Percentiles rank a stretch among this genome's conserved stretches.
Conservation (phyloP, 2,888 invertebrate genomes). For the Belgica antarctica region DNA sequence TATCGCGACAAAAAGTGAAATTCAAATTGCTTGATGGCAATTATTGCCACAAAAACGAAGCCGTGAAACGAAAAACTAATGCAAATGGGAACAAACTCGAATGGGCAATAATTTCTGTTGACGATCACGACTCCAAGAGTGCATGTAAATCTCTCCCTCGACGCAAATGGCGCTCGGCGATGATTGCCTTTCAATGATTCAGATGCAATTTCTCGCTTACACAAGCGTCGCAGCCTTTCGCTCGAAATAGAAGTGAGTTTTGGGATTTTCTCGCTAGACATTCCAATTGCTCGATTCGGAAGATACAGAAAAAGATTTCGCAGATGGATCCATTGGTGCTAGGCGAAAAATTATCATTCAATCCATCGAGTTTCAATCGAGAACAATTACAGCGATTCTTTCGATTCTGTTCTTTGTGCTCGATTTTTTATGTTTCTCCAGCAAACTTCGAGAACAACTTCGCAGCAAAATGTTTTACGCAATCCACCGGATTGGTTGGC, state of each 20-base stretch:
- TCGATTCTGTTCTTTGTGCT: neutral
- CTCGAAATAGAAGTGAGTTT: neutral
- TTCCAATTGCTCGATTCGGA: neutral
- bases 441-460: too few relatives aligned
- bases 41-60: neutral
- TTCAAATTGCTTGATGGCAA: constrained; percentile 16
- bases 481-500: constrained; percentile 22
- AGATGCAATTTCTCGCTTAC: constrained; percentile 28
- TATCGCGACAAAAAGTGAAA: constrained; percentile 12
- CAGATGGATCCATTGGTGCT: constrained; percentile 6
- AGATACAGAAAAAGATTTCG: constrained; percentile 5
- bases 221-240: neutral
- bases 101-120: neutral
- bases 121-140: neutral
- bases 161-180: constrained; percentile 3
- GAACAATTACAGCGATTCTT: constrained; percentile 1
- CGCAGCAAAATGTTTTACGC: constrained; percentile 1
- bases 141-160: neutral
- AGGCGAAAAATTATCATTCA: neutral
- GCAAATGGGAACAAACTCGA: neutral
- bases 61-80: neutral
- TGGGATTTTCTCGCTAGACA: neutral
- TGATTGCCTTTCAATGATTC: constrained; percentile 32
- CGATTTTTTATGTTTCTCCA: neutral
- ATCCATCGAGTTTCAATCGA: constrained; percentile 9